These are phyloP conservation scores for Datnioides undecimradiatus DNA, from an alignment of 2,113 vertebrate species.

Conservation along the genomic window DNA sequence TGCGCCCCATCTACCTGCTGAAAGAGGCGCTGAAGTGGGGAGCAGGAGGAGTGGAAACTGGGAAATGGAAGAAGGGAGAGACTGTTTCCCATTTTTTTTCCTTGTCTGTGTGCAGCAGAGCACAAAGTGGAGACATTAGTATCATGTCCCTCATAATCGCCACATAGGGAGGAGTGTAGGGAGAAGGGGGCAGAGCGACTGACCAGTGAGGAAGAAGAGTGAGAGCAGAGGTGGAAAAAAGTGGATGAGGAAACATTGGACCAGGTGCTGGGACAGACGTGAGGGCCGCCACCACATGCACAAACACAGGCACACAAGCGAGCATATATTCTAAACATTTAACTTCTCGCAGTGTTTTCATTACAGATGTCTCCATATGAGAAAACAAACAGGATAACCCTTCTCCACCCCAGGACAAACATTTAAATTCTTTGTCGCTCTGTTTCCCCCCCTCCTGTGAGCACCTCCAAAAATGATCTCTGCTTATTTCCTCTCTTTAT, in stretches of 20 bases:
- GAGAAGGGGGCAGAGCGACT: conserved; percentile 11
- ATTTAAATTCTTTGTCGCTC: conserved; percentile 3
- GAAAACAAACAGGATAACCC: conserved; percentile 24
- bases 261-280: background rate
- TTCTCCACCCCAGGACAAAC: conserved; percentile 10
- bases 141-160: conserved; percentile 31
- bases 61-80: conserved; percentile 9
- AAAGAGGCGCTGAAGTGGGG: conserved; percentile 36
- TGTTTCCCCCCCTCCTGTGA: background rate
- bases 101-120: conserved; percentile 48
- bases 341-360: conserved; percentile 14
- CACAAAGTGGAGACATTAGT: conserved; percentile 39
- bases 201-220: background rate
- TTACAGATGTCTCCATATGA: conserved; percentile 5
- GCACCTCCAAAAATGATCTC: conserved; percentile 31
- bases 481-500: conserved; percentile 58
- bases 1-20: conserved; percentile 42
- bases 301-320: background rate
- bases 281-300: background rate
- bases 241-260: background rate
- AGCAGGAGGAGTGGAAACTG: background rate
- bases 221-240: background rate
- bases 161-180: conserved; percentile 25
- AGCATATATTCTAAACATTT: background rate
- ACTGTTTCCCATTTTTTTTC: conserved; percentile 4